phyloP scores from a whole-genome alignment of 2,113 vertebrate species.

The Octodon degus region DNA sequence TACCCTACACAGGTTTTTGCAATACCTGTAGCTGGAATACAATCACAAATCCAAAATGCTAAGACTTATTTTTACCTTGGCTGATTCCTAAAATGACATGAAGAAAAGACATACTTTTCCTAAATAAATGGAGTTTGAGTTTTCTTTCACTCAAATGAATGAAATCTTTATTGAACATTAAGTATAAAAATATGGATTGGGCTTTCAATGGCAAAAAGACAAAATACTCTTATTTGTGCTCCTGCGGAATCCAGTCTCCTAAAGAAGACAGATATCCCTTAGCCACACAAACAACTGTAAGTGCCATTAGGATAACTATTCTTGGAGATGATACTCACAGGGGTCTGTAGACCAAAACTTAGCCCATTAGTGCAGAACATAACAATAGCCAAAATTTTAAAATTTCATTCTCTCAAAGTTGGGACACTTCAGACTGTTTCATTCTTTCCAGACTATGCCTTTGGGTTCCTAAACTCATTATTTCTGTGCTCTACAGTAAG shows the following conservation, averaged over 20 bases:
- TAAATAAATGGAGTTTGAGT: background rate
- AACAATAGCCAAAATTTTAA: background rate
- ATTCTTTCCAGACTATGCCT: background rate
- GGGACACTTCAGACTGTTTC: background rate
- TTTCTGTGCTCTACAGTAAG: background rate
- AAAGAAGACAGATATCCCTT: background rate
- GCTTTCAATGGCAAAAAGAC: conserved; percentile 15
- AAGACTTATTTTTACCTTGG: background rate
- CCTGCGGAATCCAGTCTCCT: background rate
- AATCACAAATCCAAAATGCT: background rate
- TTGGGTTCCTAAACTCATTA: background rate
- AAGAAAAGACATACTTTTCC: background rate
- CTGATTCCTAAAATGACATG: background rate
- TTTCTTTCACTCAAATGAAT: background rate
- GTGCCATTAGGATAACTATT: background rate
- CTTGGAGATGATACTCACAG: background rate
- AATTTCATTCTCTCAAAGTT: background rate
- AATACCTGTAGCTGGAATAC: background rate
- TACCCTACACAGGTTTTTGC: background rate
- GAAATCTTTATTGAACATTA: conserved; percentile 26
- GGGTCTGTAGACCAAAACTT: background rate
- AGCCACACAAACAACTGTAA: background rate
- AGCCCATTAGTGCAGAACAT: background rate
- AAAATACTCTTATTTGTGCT: background rate
- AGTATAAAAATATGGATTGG: background rate